Conservation (phyloP, 2,113 vertebrate species). For the Hippocampus barbouri region DNA sequence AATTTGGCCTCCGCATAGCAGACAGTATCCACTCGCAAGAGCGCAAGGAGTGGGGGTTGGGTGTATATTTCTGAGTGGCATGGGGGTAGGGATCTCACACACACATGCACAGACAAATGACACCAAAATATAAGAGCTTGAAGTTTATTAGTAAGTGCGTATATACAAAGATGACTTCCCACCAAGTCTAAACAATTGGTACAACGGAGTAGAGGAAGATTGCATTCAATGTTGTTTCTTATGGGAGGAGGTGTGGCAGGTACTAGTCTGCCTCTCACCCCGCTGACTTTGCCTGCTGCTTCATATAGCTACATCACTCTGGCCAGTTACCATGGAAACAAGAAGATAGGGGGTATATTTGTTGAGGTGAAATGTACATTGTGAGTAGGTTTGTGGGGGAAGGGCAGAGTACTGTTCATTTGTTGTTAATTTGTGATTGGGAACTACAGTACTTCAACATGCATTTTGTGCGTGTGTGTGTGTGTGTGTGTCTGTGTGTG, state of each 20-base stretch:
- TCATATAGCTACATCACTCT: constrained; percentile 61
- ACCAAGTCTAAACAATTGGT: not conserved
- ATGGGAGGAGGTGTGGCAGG: constrained; percentile 31
- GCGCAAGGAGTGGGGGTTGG: not conserved
- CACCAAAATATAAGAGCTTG: not conserved
- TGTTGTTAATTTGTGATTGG: constrained; percentile 18
- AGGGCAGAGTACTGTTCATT: constrained; percentile 1
- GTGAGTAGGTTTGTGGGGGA: not conserved
- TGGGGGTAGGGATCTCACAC: not conserved
- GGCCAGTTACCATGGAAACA: constrained; percentile 77
- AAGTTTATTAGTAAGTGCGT: not conserved
- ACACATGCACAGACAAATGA: not conserved
- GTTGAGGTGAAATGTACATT: constrained; percentile 50
- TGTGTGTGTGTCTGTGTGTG: constrained; percentile 2
- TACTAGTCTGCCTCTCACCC: constrained; percentile 59
- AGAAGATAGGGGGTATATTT: constrained; percentile 61
- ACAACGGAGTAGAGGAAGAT: constrained; percentile 19
- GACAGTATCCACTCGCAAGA: constrained; percentile 10
- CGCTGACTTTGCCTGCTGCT: constrained; percentile 57
- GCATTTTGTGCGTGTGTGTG: not conserved
- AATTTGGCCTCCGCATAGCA: constrained; percentile 37
- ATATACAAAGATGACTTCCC: not conserved
- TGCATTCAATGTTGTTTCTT: constrained; percentile 38
- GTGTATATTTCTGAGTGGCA: not conserved
- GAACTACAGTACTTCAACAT: not conserved